phyloP scores from a whole-genome alignment of 2,888 invertebrate genomes.

The Hyposoter didymator region DNA sequence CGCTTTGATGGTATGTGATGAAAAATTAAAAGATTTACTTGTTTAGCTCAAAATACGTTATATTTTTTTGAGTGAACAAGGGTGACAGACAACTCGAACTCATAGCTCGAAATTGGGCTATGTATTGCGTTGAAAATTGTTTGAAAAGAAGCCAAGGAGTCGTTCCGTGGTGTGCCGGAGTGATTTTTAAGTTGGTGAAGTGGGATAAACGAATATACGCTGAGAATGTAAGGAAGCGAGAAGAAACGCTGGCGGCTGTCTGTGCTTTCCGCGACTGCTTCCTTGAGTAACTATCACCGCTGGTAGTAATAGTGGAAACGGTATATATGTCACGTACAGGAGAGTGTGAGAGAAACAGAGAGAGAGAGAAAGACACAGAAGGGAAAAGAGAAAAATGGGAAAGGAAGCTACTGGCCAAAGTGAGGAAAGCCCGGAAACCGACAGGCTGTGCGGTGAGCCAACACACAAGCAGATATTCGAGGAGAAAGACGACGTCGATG shows the following conservation, averaged over 20 bases:
- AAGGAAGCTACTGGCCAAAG: slow-evolving; percentile 34
- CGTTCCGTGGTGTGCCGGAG: slow-evolving; percentile 11
- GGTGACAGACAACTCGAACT: background rate
- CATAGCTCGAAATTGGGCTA: background rate
- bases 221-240: slow-evolving; percentile 32
- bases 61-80: background rate
- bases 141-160: slow-evolving; percentile 41
- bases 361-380: background rate
- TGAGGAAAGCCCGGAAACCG: slow-evolving; percentile 53
- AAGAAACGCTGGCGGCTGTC: slow-evolving; percentile 43
- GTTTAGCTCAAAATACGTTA: background rate
- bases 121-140: slow-evolving; percentile 13
- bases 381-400: background rate
- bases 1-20: background rate
- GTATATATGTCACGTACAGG: background rate
- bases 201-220: slow-evolving; percentile 29
- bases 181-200: slow-evolving; percentile 47
- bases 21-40: slow-evolving; percentile 4
- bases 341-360: background rate
- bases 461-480: slow-evolving; percentile 24
- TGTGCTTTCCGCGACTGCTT: background rate
- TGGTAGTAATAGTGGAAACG: slow-evolving; percentile 27
- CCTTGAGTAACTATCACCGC: slow-evolving; percentile 13
- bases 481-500: slow-evolving; percentile 53
- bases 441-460: slow-evolving; percentile 47